Base-by-base conservation (phyloP, 2,113 vertebrate species). In the Callochromis pleurospilus region DNA sequence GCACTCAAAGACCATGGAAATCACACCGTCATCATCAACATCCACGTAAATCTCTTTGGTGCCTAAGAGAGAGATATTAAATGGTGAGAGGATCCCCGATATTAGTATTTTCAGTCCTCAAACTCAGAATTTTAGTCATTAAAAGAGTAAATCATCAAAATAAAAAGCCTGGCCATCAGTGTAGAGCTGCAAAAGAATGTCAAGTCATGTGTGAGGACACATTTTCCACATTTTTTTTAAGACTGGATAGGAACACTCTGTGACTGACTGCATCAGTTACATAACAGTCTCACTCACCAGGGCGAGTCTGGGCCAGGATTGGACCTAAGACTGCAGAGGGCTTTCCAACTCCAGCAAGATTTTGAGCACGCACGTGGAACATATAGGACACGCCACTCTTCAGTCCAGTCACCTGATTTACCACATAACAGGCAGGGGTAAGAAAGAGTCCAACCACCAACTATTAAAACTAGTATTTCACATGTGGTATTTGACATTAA, bases 1-100 rank as follows among this genome's bases (percentile, higher is more conserved):
- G 95, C 98, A 99, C 93, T 99, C 98, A 15, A 98, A 99, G 91
- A 98, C 96, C 97, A 99, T 91, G 60, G 98, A 99, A 95, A 99
- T 98, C 3, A 98, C 92, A 58, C 98, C 99, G 11, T 98, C 92
- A n/a, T 99, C 98, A 89, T 99, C 98, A n/a, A 99, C 98, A 21
- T 96, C 95, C 68, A 98, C 97, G 47, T 97, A 95, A 55, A 99
- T 94, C 90, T 99, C 98, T 75, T 98, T 98, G 89, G 97, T 99
- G 95, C 97, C 98, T 99, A 15, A n/a, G 19, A 80, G 19, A 33
- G 12, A 9, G 9, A 60, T 19, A 82, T 47, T 4, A 70, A 45
- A 55, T 51, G 62, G 4, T 85, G 31, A 75, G 13, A 47, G 3
- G 17, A 40, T 51, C 12, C 24, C 6, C 14, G 10, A 24, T 6